phyloP scores from a whole-genome alignment of 2,888 invertebrate genomes.

The Spisula subtruncata region DNA sequence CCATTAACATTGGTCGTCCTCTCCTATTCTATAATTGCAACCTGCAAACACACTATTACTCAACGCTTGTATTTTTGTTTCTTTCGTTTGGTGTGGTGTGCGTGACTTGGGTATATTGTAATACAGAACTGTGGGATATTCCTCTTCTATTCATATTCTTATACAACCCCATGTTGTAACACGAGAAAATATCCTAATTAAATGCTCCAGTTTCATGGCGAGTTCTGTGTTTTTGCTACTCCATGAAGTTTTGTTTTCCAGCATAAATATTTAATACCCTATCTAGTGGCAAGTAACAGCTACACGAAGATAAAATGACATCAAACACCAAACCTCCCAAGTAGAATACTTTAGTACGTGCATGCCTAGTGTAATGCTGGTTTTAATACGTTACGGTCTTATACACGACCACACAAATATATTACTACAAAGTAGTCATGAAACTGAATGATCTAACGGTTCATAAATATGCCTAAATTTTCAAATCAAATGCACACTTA shows the following conservation, averaged over 20 bases:
- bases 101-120: background rate
- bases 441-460: too few species aligned
- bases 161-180: background rate
- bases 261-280: background rate
- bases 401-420: too few species aligned
- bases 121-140: background rate
- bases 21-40: background rate
- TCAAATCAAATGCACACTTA: too few species aligned
- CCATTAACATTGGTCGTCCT: background rate
- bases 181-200: constrained; percentile 4
- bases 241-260: background rate
- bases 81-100: background rate
- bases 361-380: too few species aligned
- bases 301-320: too few species aligned
- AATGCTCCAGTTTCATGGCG: background rate
- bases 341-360: too few species aligned
- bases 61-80: background rate
- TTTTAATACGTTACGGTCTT: too few species aligned
- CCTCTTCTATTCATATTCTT: background rate
- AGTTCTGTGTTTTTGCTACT: background rate
- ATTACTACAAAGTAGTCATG: too few species aligned
- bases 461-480: too few species aligned
- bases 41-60: background rate
- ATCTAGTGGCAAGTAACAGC: background rate
- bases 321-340: too few species aligned